A percentile compares a stretch with the other conserved stretches of the same genome.
Conservation (phyloP, 1,140 invertebrate species). For the Heliconius melpomene region DNA sequence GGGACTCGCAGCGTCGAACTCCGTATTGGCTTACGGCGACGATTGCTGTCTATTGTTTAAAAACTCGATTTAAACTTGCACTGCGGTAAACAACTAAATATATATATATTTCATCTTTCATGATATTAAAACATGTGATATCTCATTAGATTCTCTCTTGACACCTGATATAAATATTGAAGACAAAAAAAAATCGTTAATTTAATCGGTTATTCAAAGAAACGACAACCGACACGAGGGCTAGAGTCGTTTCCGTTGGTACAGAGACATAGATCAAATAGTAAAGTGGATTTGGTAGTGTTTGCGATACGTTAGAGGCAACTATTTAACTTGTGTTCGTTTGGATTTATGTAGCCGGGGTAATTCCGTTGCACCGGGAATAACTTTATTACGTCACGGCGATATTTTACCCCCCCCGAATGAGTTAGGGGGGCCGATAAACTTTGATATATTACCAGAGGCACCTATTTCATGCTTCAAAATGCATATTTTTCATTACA, state of each 20-base stretch:
- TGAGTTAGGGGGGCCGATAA: conserved; percentile 28
- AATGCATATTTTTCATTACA: not conserved
- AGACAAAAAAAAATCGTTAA: not conserved
- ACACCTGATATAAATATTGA: not conserved
- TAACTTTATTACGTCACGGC: conserved; percentile 29
- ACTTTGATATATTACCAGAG: conserved; percentile 23
- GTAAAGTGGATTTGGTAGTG: conserved; percentile 38
- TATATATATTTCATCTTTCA: no score
- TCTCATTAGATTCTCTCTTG: no score
- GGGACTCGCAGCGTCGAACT: conserved; percentile 32
- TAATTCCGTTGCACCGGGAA: conserved; percentile 32
- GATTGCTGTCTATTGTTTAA: conserved; percentile 57
- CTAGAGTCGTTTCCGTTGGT: not conserved
- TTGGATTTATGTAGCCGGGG: conserved; percentile 36
- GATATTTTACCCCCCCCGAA: conserved; percentile 33
- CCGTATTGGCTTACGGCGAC: conserved; percentile 16
- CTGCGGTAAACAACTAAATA: conserved; percentile 20
- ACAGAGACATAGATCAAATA: conserved; percentile 45
- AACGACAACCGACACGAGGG: not conserved
- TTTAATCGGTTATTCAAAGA: not conserved
- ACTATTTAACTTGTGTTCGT: conserved; percentile 28
- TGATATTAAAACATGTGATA: no score
- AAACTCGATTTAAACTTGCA: conserved; percentile 66
- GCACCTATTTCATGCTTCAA: not conserved
- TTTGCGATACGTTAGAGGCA: conserved; percentile 36